Conservation (phyloP, 2,113 vertebrate species). For the Labeo catla region DNA sequence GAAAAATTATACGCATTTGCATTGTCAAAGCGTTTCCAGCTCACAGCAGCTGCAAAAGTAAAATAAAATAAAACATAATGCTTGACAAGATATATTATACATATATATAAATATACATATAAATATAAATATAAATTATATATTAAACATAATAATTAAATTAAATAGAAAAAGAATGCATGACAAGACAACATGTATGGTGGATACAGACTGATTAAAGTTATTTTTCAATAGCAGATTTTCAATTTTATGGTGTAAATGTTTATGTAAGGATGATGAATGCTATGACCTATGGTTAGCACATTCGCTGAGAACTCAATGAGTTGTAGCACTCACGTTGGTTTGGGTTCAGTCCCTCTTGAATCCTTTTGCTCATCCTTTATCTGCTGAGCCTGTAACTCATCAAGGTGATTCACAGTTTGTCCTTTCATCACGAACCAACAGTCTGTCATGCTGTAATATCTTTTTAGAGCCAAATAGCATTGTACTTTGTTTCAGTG, state of each 20-base stretch:
- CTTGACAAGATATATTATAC: too few relatives aligned
- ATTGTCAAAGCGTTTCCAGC: background rate
- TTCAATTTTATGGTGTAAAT: background rate
- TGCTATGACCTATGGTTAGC: background rate
- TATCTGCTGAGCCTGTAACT: background rate
- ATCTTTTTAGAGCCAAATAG: slow-evolving; percentile 1
- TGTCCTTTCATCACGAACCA: background rate
- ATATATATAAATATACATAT: too few relatives aligned
- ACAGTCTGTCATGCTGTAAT: slow-evolving; percentile 17
- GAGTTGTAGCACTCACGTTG: background rate
- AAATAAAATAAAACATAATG: background rate
- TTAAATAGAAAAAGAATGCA: background rate
- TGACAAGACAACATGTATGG: background rate
- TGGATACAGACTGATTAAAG: background rate
- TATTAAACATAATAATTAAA: too few relatives aligned
- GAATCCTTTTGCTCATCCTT: background rate
- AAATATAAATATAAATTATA: too few relatives aligned
- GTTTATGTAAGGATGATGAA: background rate
- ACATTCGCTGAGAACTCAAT: background rate
- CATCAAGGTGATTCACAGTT: background rate
- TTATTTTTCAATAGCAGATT: background rate
- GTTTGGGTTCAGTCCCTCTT: background rate
- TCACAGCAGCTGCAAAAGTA: background rate
- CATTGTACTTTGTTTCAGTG: slow-evolving; percentile 2
- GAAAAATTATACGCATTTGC: background rate